Conservation (phyloP, 2,113 vertebrate species). For the Murina feae region DNA sequence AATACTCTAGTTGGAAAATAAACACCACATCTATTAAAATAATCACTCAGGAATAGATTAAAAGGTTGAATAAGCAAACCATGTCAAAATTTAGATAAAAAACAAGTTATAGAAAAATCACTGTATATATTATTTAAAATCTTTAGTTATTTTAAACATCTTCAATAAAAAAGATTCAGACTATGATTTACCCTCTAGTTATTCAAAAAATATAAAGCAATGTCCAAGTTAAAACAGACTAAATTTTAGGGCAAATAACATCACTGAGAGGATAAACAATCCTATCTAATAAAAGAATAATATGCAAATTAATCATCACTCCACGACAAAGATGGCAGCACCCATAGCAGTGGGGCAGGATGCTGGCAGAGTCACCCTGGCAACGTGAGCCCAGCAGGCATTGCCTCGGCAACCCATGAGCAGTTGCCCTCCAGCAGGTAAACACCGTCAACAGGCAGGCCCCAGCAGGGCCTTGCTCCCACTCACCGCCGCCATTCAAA, state of each 20-base stretch:
- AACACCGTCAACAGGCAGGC: too few relatives aligned
- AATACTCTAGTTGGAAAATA: conserved; percentile 18
- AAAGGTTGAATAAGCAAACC: conserved; percentile 39
- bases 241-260: not conserved
- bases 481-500: too few relatives aligned
- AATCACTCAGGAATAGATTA: not conserved
- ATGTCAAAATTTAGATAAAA: conserved; percentile 1
- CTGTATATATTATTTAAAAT: not conserved
- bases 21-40: conserved; percentile 43
- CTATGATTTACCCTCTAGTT: not conserved
- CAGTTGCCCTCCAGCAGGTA: too few relatives aligned
- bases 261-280: not conserved
- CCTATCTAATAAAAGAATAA: too few relatives aligned
- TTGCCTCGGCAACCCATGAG: too few relatives aligned
- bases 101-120: not conserved
- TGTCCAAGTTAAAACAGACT: not conserved
- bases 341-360: too few relatives aligned
- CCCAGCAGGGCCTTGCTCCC: too few relatives aligned
- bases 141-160: not conserved
- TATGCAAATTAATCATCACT: too few relatives aligned
- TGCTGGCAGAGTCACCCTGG: too few relatives aligned
- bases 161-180: conserved; percentile 4
- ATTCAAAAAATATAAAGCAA: conserved; percentile 1
- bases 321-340: too few relatives aligned
- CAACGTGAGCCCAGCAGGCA: too few relatives aligned